phyloP scores from a whole-genome alignment of 2,113 vertebrate genomes.

The Heteronetta atricapilla region DNA sequence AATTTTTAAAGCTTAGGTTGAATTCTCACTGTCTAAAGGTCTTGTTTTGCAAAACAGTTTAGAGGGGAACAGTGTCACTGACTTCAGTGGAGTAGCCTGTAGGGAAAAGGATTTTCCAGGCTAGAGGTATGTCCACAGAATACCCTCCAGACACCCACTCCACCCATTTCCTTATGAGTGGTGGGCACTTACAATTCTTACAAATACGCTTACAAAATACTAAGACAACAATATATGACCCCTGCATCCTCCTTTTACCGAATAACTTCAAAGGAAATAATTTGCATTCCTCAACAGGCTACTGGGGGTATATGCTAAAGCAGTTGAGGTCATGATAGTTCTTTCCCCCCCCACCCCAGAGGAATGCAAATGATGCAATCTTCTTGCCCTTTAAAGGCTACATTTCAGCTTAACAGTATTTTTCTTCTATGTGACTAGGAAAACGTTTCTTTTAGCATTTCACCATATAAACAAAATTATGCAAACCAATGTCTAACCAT shows the following conservation, averaged over 20 bases:
- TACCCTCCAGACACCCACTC: not conserved
- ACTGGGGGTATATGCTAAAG: not conserved
- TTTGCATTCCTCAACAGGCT: conserved; percentile 16
- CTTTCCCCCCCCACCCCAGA: not conserved
- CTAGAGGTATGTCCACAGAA: not conserved
- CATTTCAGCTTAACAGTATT: not conserved
- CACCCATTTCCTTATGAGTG: not conserved
- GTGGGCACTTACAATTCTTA: not conserved
- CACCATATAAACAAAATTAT: not conserved
- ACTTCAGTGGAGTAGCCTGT: not conserved
- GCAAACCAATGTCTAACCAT: not conserved
- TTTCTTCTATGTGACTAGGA: not conserved
- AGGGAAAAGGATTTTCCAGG: not conserved
- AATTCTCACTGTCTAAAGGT: not conserved
- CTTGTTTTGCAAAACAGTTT: not conserved
- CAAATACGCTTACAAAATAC: not conserved
- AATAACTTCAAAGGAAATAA: conserved; percentile 43
- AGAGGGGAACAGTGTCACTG: not conserved
- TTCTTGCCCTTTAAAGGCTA: not conserved
- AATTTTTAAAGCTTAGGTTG: not conserved
- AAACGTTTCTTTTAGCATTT: not conserved
- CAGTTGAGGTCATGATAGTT: not conserved
- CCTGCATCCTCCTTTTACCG: not conserved
- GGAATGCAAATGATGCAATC: conserved; percentile 3
- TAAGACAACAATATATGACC: not conserved